Evolutionary conservation across 2,113 vertebrate genomes (phyloP), one percentile per base, ranked within the genome.

Genomic region (Alligator sinensis): DNA sequence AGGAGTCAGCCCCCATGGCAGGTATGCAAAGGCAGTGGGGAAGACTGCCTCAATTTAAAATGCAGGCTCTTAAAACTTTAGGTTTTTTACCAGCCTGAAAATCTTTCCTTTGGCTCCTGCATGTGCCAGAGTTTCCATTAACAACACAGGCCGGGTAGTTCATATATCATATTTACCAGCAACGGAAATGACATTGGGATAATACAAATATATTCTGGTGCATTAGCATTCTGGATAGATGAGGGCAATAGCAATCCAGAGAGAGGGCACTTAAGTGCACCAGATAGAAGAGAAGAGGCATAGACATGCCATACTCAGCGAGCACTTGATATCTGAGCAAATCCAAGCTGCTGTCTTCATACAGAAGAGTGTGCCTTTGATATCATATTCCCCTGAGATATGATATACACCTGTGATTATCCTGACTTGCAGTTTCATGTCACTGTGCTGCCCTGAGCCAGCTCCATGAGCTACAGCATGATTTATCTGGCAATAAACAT

Each of bases 371-470:
- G 10, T 18, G 59, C 47, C 83, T 91, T 60, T 91, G 87, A 66
- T 86, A 80, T 89, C 91, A 57, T 82, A 75, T 55, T 76, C 89
- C 87, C 90, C 78, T 66, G 87, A 85, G 94, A 54, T 77, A 77
- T 86, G 94, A 88, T 86, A 68, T 63, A 70, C 88, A 89, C 80
- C 86, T 79, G 94, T 86, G 94, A 91, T 94, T 92, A 92, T 88
- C 91, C 86, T 80, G 79, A 24, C 90, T 88, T 13, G 2, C 94
- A 82, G 15, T 84, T 79, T 89, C 84, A 21, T 80, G 78, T 86
- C 86, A 77, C 90, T 19, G 27, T 1, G 15, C 88, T 91, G 94
- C 86, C 83, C 88, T 34, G 86, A 66, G 82, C 91, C 0, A 0
- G 79, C 82, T 80, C 86, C 14, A 34, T 17, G 5, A 89, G 84